Evolutionary conservation across 2,797 vertebrate species (phyloP), one percentile per base, ranked within the genome.

Genomic region (Serranus cabrilla): DNA sequence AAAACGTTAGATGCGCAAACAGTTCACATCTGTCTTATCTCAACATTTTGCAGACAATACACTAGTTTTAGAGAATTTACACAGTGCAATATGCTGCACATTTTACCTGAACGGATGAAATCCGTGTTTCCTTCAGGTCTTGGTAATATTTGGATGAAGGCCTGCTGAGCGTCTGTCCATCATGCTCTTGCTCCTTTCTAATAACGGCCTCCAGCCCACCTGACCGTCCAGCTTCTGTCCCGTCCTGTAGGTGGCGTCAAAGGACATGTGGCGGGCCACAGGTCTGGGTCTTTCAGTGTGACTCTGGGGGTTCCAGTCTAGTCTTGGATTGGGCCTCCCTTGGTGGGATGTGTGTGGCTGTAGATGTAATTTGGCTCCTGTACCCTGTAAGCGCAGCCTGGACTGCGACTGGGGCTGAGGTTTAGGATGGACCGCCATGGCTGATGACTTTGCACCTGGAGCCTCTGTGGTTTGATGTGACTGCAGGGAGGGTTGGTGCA

Each of bases 291-390:
- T 64, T 8, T 51, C 45, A 2, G 46, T 5, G 21, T 63, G 62
- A 27, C 49, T 80, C 59, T 84, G 83, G 23, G 83, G 49, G 17
- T 67, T 69, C 89, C 90, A 89, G 31, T 78, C 80, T 0, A 84
- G 46, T 64, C 67, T 74, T 1, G 31, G 37, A 11, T 50, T 10
- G n/a, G 64, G 18, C 39, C 51, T 72, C 18, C 21, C 17, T 42
- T 84, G 86, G 62, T 84, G 75, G 45, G 14, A 54, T 21, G 21
- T 3, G 34, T 16, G 25, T 16, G 34, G 72, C 56, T 81, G 80
- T 21, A 50, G 49, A 5, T 60, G 55, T 16, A 39, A 42, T 1
- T 18, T 71, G 50, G 45, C 6, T 58, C 47, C 50, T 23, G 54
- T 0, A 5, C 34, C 60, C 14, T 67, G 20, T 0, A 34, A 63